phyloP scores from a whole-genome alignment of 2,888 invertebrate species.

The Alentia gelatinosa region DNA sequence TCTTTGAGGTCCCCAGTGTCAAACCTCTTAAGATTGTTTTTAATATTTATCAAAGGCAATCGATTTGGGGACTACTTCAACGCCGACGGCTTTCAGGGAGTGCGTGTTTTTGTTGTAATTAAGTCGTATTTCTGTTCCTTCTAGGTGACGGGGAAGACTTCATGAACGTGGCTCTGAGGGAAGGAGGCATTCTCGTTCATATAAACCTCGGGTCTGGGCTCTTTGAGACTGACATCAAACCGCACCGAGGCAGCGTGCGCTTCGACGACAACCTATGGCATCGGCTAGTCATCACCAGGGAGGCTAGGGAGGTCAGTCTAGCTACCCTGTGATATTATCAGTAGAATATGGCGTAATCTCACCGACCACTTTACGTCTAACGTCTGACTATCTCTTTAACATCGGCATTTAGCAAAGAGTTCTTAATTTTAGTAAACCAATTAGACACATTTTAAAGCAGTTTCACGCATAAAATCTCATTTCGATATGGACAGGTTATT shows the following conservation, averaged over 20 bases:
- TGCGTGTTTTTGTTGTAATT: background rate
- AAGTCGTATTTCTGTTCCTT: background rate
- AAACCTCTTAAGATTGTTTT: background rate
- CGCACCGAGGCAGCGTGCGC: slow-evolving; percentile 88
- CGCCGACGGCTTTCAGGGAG: background rate
- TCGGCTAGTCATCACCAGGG: slow-evolving; percentile 92
- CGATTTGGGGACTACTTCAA: background rate
- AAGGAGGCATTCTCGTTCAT: slow-evolving; percentile 92
- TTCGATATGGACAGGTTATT: background rate
- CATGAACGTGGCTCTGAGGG: slow-evolving; percentile 92
- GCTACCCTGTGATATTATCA: background rate
- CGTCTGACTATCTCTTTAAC: too few relatives aligned
- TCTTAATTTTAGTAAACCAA: too few relatives aligned
- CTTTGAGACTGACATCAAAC: slow-evolving; percentile 83
- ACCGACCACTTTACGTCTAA: too few relatives aligned
- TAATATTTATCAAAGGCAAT: background rate
- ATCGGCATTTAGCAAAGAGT: too few relatives aligned
- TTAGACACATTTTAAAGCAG: too few relatives aligned
- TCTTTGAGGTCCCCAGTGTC: background rate
- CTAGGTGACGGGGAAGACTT: slow-evolving; percentile 90
- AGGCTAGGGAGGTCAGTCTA: slow-evolving; percentile 91
- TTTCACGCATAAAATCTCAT: slow-evolving; percentile 9
- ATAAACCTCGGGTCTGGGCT: slow-evolving; percentile 89
- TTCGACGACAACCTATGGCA: slow-evolving; percentile 99
- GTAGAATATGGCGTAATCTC: background rate